Conservation (phyloP, 2,797 vertebrate genomes). For the Rhadinocentrus ornatus region DNA sequence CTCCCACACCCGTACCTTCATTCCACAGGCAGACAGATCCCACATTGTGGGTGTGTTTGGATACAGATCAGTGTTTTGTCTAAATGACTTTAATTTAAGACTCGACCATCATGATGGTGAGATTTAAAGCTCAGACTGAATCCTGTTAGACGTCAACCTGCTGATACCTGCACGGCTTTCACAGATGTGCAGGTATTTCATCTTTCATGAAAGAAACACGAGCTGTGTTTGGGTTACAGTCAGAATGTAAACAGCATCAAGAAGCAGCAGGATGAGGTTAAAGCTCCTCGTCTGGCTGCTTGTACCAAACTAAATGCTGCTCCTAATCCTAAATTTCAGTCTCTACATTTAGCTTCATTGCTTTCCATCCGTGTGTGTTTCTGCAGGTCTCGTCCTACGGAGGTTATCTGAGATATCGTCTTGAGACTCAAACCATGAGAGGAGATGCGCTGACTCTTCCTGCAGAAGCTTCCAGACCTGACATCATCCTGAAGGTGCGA, state of each 20-base stretch:
- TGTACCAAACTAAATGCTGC: neutral
- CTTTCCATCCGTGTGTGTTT: neutral
- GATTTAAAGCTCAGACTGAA: conserved; percentile 5
- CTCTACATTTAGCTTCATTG: neutral
- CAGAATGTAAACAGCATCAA: conserved; percentile 21
- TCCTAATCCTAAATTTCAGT: neutral
- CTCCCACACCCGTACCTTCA: neutral
- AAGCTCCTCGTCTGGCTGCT: neutral
- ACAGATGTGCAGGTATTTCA: neutral
- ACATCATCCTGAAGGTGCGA: conserved; percentile 91
- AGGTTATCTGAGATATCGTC: conserved; percentile 87
- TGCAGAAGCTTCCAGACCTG: conserved; percentile 86
- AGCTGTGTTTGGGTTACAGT: neutral
- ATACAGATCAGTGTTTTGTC: conserved; percentile 34
- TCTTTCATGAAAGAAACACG: neutral
- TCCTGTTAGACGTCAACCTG: conserved; percentile 6
- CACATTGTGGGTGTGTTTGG: conserved; percentile 3
- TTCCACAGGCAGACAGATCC: neutral
- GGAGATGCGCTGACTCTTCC: conserved; percentile 89
- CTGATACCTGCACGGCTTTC: conserved; percentile 8
- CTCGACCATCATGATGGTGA: conserved; percentile 12
- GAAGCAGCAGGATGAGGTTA: neutral
- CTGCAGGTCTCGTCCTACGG: conserved; percentile 93
- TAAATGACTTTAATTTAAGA: conserved; percentile 26
- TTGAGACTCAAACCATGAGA: conserved; percentile 89